phyloP scores from a whole-genome alignment of 2,888 invertebrate species.

The Adelognathus sp. region DNA sequence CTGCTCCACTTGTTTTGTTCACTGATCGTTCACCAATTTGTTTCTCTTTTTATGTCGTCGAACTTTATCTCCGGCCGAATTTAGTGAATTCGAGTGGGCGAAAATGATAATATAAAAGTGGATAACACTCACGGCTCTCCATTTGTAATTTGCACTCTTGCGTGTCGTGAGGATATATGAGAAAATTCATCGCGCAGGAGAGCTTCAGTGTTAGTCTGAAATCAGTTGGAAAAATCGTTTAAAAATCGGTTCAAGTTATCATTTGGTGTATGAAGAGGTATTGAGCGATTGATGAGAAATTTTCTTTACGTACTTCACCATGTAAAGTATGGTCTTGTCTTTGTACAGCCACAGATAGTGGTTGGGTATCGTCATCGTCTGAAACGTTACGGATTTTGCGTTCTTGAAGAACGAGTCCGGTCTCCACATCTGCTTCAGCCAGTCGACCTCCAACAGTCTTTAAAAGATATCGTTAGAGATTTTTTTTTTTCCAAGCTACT shows the following conservation, averaged over 20 bases:
- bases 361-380: slow-evolving; percentile 97
- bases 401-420: slow-evolving; percentile 97
- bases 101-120: neutral
- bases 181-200: slow-evolving; percentile 97
- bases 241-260: neutral
- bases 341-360: slow-evolving; percentile 96
- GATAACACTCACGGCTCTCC: slow-evolving; percentile 92
- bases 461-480: slow-evolving; percentile 60
- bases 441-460: slow-evolving; percentile 92
- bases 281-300: neutral
- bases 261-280: neutral
- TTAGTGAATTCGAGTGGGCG: neutral
- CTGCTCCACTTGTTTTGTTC: neutral
- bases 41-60: neutral
- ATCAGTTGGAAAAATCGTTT: neutral
- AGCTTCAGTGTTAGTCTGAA: slow-evolving; percentile 90
- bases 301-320: slow-evolving; percentile 87
- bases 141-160: slow-evolving; percentile 97
- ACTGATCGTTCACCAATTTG: slow-evolving; percentile 6
- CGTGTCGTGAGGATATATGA: slow-evolving; percentile 96
- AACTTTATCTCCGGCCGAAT: neutral
- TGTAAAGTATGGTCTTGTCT: slow-evolving; percentile 92
- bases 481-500: neutral
- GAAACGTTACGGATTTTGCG: slow-evolving; percentile 95
- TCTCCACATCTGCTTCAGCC: slow-evolving; percentile 96